Conservation (phyloP, 2,888 invertebrate species). For the Luffia ferchaultella region DNA sequence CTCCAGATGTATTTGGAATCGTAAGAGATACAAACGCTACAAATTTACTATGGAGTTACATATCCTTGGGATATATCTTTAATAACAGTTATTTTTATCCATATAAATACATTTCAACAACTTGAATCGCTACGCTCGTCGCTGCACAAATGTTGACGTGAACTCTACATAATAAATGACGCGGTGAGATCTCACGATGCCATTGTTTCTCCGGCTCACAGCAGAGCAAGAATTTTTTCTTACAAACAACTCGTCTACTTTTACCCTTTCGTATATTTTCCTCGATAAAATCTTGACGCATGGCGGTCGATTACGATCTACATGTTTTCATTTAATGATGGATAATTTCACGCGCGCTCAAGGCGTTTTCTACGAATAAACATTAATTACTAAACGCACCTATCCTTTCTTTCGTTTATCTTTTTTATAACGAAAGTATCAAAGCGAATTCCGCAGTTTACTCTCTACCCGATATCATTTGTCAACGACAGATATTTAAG, state of each 20-base stretch:
- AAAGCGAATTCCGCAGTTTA: no score
- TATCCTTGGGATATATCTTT: no score
- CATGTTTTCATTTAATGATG: not conserved
- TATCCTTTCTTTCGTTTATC: no score
- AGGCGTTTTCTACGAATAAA: not conserved
- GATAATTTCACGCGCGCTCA: not conserved
- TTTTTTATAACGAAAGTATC: no score
- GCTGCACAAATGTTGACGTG: slow-evolving; percentile 27
- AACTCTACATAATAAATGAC: not conserved
- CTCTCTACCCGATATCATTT: no score
- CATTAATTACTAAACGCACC: no score
- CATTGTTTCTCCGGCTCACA: slow-evolving; percentile 49
- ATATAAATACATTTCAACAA: no score
- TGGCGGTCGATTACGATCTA: slow-evolving; percentile 27
- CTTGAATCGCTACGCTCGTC: slow-evolving; percentile 25
- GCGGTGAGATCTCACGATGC: slow-evolving; percentile 45
- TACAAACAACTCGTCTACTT: slow-evolving; percentile 38
- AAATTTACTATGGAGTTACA: no score
- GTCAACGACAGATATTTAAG: no score
- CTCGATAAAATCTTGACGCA: slow-evolving; percentile 39
- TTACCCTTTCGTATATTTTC: slow-evolving; percentile 44
- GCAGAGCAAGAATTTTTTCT: slow-evolving; percentile 40
- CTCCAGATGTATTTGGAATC: no score
- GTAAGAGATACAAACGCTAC: no score
- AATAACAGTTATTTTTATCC: no score